phyloP scores from a whole-genome alignment of 2,797 vertebrate species.

The Gallinago solitaria region DNA sequence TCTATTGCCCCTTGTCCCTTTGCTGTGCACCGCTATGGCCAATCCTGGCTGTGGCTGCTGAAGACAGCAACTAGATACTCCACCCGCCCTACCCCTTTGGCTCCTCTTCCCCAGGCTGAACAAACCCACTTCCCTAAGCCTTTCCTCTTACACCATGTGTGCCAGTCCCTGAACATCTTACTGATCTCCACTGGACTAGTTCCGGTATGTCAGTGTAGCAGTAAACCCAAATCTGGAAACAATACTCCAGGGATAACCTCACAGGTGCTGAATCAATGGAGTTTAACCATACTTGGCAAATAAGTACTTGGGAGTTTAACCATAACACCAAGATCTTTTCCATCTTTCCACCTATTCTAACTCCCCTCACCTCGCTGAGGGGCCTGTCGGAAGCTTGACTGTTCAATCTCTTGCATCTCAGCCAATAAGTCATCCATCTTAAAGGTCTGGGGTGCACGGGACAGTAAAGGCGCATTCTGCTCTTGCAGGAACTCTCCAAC shows the following conservation, averaged over 20 bases:
- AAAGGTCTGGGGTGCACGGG: conserved; percentile 92
- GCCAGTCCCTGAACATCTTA: neutral
- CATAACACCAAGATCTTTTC: neutral
- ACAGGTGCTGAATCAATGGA: neutral
- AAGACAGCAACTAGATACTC: neutral
- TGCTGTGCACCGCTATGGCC: neutral
- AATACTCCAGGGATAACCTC: neutral
- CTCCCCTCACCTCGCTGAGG: conserved; percentile 89
- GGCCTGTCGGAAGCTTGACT: conserved; percentile 93
- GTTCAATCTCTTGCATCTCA: conserved; percentile 99
- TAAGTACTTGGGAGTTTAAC: neutral
- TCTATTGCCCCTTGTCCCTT: neutral
- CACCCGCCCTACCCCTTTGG: no score
- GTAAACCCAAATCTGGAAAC: neutral
- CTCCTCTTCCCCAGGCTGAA: neutral
- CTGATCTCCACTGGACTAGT: neutral
- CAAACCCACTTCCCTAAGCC: neutral
- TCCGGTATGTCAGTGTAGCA: neutral
- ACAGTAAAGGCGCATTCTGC: conserved; percentile 80
- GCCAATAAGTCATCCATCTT: conserved; percentile 98
- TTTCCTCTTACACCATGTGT: neutral
- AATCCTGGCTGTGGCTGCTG: neutral
- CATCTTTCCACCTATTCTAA: neutral
- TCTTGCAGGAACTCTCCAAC: conserved; percentile 95
- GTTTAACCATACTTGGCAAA: no score